These are phyloP conservation scores for Ochlodes sylvanus DNA, from an alignment of 2,888 invertebrate species.

Conservation along the genomic window DNA sequence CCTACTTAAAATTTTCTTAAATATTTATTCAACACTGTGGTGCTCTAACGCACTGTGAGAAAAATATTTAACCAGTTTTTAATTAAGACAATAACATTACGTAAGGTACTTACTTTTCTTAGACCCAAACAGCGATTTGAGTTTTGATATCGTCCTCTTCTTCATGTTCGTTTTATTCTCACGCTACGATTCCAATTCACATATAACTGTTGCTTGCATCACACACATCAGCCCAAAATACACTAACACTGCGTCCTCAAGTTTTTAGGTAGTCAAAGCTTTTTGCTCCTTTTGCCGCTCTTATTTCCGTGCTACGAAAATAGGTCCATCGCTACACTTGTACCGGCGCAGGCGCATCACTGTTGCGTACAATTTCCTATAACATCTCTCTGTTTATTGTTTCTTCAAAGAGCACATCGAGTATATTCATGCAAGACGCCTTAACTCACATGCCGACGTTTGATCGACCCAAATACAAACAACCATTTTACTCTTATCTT, in stretches of 20 bases:
- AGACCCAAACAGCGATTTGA: slow-evolving; percentile 76
- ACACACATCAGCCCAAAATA: slow-evolving; percentile 78
- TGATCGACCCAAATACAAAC: slow-evolving; percentile 43
- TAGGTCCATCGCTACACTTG: slow-evolving; percentile 81
- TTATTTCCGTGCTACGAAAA: slow-evolving; percentile 85
- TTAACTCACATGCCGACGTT: slow-evolving; percentile 35
- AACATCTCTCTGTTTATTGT: slow-evolving; percentile 48
- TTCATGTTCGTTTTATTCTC: slow-evolving; percentile 64
- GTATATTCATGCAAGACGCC: slow-evolving; percentile 41
- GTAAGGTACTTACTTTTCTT: slow-evolving; percentile 71
- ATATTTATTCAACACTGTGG: background rate
- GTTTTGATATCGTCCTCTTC: slow-evolving; percentile 78
- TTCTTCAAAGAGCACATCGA: slow-evolving; percentile 46
- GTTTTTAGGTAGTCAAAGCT: slow-evolving; percentile 78
- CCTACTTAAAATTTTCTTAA: background rate
- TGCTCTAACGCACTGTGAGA: background rate
- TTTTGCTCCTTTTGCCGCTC: slow-evolving; percentile 84
- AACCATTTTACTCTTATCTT: slow-evolving; percentile 44
- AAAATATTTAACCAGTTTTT: slow-evolving; percentile 9
- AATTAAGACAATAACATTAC: slow-evolving; percentile 15
- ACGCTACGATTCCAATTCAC: slow-evolving; percentile 55
- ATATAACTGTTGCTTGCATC: slow-evolving; percentile 65
- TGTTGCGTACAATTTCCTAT: slow-evolving; percentile 60
- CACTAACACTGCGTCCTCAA: slow-evolving; percentile 78
- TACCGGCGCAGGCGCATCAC: slow-evolving; percentile 78